Conservation (phyloP, 2,888 invertebrate species). For the Trilocha varians region DNA sequence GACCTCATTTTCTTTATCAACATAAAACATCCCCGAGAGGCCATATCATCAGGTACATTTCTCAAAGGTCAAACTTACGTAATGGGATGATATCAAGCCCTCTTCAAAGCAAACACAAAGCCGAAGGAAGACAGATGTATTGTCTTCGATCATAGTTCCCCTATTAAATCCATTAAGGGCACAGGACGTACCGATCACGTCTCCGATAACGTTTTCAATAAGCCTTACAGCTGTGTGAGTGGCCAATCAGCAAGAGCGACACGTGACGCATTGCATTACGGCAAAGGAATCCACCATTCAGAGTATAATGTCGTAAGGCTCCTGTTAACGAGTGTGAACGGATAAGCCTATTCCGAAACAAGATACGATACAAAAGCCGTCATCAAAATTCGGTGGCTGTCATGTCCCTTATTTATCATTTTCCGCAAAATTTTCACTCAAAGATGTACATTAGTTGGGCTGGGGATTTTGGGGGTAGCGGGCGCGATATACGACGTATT, state of each 20-base stretch:
- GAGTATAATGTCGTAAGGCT: slow-evolving; percentile 40
- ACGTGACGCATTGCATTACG: slow-evolving; percentile 12
- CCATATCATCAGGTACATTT: too few relatives aligned
- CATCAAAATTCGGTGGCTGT: slow-evolving; percentile 63
- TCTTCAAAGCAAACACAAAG: not conserved
- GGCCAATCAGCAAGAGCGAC: not conserved
- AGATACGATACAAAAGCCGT: slow-evolving; percentile 61
- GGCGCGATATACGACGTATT: not conserved
- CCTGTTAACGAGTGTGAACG: slow-evolving; percentile 26
- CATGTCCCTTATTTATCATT: slow-evolving; percentile 62
- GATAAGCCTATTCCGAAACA: slow-evolving; percentile 66
- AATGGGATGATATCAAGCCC: not conserved
- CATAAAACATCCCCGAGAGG: too few relatives aligned
- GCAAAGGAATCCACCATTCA: slow-evolving; percentile 18
- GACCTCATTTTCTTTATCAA: too few relatives aligned
- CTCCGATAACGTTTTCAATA: slow-evolving; percentile 26
- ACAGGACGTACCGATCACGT: slow-evolving; percentile 17
- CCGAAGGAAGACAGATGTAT: slow-evolving; percentile 1
- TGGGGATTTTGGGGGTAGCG: not conserved
- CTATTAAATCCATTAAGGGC: slow-evolving; percentile 33
- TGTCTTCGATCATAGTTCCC: slow-evolving; percentile 20
- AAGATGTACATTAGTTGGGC: slow-evolving; percentile 34
- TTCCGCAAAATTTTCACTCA: slow-evolving; percentile 61
- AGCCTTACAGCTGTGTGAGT: not conserved
- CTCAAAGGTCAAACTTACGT: not conserved